Conservation (phyloP, 1,140 invertebrate genomes). For the Whitmania pigra region DNA sequence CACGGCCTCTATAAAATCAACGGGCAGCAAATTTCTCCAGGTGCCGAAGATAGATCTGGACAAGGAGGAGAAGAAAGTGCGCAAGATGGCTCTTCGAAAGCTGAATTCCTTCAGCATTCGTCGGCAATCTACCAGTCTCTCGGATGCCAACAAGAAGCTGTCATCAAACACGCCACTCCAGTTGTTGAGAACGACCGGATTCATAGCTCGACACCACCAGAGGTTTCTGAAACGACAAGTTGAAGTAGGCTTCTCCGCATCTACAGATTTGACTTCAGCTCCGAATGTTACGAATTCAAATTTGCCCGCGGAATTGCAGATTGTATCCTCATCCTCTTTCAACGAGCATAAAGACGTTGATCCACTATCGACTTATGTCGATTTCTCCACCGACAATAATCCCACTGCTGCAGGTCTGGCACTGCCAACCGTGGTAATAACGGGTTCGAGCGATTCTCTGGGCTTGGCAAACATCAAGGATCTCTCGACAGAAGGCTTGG, state of each 20-base stretch:
- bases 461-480: no score
- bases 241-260: not conserved
- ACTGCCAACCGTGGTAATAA: not conserved
- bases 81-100: not conserved
- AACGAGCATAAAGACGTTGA: no score
- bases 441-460: no score
- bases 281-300: not conserved
- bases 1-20: not conserved
- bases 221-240: not conserved
- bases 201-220: constrained; percentile 1
- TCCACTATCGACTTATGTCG: no score
- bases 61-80: not conserved
- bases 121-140: not conserved
- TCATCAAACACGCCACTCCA: not conserved
- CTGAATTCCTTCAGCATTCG: not conserved
- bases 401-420: not conserved
- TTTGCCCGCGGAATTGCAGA: no score
- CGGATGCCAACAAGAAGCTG: not conserved
- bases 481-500: no score
- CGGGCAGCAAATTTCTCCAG: not conserved
- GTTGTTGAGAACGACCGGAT: no score
- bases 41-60: not conserved
- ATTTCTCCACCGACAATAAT: no score
- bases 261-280: not conserved
- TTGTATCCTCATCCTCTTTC: no score